Conservation (phyloP, 2,797 vertebrate genomes). For the Acrossocheilus wenchowensis region DNA sequence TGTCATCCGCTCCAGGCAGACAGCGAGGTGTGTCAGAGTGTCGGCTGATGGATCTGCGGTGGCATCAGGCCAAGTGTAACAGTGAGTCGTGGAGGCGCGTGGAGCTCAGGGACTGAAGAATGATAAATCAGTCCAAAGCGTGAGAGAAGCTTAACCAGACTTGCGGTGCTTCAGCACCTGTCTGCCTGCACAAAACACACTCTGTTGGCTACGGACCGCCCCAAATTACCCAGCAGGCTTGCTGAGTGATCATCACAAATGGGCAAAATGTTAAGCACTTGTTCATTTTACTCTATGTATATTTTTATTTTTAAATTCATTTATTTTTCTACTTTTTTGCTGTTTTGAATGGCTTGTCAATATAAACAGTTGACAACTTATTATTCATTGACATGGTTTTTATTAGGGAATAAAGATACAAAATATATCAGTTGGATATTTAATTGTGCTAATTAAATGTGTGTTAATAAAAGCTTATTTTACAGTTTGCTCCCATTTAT, state of each 20-base stretch:
- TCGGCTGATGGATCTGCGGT: slow-evolving; percentile 67
- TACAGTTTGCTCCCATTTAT: neutral
- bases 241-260: slow-evolving; percentile 5
- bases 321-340: neutral
- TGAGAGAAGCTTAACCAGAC: slow-evolving; percentile 73
- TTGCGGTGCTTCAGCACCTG: slow-evolving; percentile 63
- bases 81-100: slow-evolving; percentile 68
- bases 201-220: slow-evolving; percentile 6
- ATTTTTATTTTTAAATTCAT: neutral
- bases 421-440: neutral
- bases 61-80: slow-evolving; percentile 75
- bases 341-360: neutral
- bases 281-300: neutral
- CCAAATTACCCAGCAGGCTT: neutral
- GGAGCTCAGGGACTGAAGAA: slow-evolving; percentile 70
- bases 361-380: neutral
- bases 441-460: neutral
- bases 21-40: slow-evolving; percentile 67
- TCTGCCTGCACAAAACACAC: slow-evolving; percentile 46
- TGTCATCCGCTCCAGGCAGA: slow-evolving; percentile 63
- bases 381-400: neutral
- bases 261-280: neutral
- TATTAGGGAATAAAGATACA: neutral
- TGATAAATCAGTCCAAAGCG: slow-evolving; percentile 72
- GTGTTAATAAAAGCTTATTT: neutral